A percentile compares a stretch with the other conserved stretches of the same genome.
Evolutionary conservation across 2,797 vertebrate genomes (phyloP).

Genomic region (Chelonia mydas): DNA sequence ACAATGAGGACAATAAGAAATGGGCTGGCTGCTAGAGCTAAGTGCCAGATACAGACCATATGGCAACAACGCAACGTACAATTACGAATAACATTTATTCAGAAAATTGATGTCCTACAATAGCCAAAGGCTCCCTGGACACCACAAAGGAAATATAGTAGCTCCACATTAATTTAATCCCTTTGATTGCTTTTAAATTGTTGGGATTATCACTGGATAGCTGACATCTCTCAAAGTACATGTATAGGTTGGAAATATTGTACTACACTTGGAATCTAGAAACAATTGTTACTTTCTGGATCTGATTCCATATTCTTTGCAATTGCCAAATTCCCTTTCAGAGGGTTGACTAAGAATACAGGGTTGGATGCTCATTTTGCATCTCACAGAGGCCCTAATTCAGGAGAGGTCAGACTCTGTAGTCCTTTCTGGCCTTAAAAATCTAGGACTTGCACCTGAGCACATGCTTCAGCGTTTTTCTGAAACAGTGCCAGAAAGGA

Average conservation of each 20-base stretch:
- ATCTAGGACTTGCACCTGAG: fast-evolving
- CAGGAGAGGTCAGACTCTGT: not conserved
- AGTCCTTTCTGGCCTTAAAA: fast-evolving
- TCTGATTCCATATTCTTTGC: not conserved
- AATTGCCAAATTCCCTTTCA: not conserved
- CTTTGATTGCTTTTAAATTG: not conserved
- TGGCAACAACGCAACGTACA: not conserved
- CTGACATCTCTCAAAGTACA: not conserved
- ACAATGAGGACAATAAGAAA: not conserved
- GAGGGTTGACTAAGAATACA: not conserved
- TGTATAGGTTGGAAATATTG: fast-evolving
- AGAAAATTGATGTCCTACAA: not conserved
- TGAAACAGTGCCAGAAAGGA: not conserved
- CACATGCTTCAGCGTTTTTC: fast-evolving
- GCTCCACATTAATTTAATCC: not conserved
- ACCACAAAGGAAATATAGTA: fast-evolving
- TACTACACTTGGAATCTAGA: not conserved
- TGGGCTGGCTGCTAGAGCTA: conserved; percentile 6
- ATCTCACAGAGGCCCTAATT: fast-evolving
- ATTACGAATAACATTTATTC: not conserved
- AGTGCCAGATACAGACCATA: conserved; percentile 7
- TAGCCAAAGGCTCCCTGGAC: not conserved
- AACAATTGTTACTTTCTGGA: not conserved
- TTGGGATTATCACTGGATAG: not conserved
- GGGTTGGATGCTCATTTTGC: not conserved